phyloP scores from a whole-genome alignment of 2,797 vertebrate species.

The Balearica regulorum region DNA sequence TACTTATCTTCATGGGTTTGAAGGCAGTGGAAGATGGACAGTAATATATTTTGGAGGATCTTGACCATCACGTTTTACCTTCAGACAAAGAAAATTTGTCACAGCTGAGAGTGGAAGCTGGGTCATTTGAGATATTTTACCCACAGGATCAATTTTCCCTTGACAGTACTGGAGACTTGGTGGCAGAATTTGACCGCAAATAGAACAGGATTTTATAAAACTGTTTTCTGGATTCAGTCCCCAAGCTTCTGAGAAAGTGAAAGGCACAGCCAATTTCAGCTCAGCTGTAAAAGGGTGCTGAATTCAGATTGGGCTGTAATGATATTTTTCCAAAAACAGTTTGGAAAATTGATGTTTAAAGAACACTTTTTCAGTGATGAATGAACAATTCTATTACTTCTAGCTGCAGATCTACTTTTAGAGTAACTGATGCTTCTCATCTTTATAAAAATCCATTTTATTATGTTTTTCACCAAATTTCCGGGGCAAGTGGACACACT shows the following conservation, averaged over 20 bases:
- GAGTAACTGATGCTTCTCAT: neutral
- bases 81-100: neutral
- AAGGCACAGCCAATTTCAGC: neutral
- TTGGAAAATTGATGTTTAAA: neutral
- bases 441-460: neutral
- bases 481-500: neutral
- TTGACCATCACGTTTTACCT: neutral
- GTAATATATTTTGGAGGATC: neutral
- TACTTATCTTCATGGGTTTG: neutral
- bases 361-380: neutral
- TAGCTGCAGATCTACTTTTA: neutral
- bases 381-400: neutral
- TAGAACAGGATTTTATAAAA: constrained; percentile 6
- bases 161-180: neutral
- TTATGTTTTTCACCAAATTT: neutral
- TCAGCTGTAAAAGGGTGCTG: neutral
- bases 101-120: neutral
- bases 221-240: neutral
- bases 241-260: neutral
- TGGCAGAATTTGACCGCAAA: neutral
- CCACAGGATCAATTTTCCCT: neutral
- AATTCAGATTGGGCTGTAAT: neutral
- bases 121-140: neutral
- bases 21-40: neutral
- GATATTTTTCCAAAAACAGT: neutral